phyloP scores from a whole-genome alignment of 2,888 invertebrate genomes.

The Drosophila borborema region DNA sequence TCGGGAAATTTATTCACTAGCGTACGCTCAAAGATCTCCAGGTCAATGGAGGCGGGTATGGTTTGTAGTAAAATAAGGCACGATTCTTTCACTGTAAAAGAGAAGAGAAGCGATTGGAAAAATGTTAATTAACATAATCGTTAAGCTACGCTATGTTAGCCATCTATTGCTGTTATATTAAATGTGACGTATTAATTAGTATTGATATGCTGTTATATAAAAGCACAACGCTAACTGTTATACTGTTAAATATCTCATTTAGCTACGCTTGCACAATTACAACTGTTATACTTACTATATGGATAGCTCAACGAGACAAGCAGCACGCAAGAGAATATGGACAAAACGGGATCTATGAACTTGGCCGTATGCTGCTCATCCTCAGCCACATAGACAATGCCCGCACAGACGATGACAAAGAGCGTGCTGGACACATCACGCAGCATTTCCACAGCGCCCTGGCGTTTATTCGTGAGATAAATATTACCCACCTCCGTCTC shows the following conservation, averaged over 20 bases:
- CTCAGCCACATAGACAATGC: constrained; percentile 87
- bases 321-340: constrained; percentile 90
- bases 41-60: constrained; percentile 95
- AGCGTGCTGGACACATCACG: constrained; percentile 89
- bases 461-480: constrained; percentile 85
- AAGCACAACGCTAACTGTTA: background rate
- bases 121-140: constrained; percentile 5
- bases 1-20: constrained; percentile 89
- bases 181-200: background rate
- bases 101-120: constrained; percentile 60
- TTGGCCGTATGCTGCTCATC: constrained; percentile 88
- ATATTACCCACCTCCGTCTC: constrained; percentile 63
- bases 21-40: constrained; percentile 89
- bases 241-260: background rate
- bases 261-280: background rate
- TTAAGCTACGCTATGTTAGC: background rate
- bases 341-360: constrained; percentile 90
- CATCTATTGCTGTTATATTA: background rate
- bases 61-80: constrained; percentile 95
- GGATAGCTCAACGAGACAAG: constrained; percentile 92
- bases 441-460: constrained; percentile 87
- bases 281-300: constrained; percentile 88
- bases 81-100: constrained; percentile 92
- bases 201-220: background rate
- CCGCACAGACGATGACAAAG: constrained; percentile 90